Evolutionary conservation across 2,888 invertebrate genomes (phyloP), one percentile per base, ranked within the genome.

Genomic region (Sinopyrophorus schimmeli): DNA sequence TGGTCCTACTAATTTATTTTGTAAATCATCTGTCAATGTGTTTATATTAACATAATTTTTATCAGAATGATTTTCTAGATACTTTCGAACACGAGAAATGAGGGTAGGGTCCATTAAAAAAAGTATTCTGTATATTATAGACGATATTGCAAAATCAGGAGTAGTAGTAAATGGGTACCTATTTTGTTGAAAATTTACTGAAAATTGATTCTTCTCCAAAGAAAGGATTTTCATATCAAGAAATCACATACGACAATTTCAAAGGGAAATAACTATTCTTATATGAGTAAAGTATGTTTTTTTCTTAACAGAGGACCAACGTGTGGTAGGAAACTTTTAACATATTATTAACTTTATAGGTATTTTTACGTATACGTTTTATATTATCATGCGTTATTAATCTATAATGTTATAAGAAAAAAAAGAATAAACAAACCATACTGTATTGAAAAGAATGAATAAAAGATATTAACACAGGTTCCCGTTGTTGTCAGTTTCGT

Each of bases 1-100:
- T 93, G 94, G 65, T 93, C 92, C 42, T 84, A 77, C 65, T 82
- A 84, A 61, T 81, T 82, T 62, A n/a, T 79, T 81, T 75, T 88
- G 87, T 39, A 92, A 77, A 61, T 83, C 81, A 69, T 87, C 86
- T 61, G 90, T 87, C 88, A 92, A 89, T 66, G 84, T 82, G 67
- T 86, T 84, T 47, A 91, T 86, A 77, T 92, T 89, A 57, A 92
- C 82, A 69, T 84, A 88, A 4, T 85, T 84, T 73, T 87, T 84
- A 63, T 88, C 84, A 53, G 86, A 85, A 76, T 90, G 88, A 62
- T 86, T 85, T 56, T 87, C 87, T 63, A 92, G 78, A 70, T 91
- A 91, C 80, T 74, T 74, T 64, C 77, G 76, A 14, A 80, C 76
- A 18, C 78, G 68, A n/a, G 74, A 71, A 41, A 78, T 71, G 31